Conservation (phyloP, 2,113 vertebrate species). For the Poicephalus meyeri region DNA sequence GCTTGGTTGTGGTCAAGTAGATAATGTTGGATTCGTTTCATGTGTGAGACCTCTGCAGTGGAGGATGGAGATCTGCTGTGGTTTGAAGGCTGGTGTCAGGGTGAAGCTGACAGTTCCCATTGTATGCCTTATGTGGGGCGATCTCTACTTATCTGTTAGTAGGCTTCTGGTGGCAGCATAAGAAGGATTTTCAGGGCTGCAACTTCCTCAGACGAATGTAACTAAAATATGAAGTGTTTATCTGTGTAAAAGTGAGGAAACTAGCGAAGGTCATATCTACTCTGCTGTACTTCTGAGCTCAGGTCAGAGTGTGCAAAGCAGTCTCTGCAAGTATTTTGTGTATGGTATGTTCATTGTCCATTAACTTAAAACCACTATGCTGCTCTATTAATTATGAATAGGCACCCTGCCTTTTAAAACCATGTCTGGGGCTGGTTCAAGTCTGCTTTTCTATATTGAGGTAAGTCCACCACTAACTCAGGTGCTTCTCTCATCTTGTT, state of each 20-base stretch:
- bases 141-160: rapidly evolving
- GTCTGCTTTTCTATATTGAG: not conserved
- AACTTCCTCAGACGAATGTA: not conserved
- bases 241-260: not conserved
- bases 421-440: not conserved
- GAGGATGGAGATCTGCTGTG: not conserved
- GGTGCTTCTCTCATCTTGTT: not conserved
- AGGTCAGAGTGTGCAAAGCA: not conserved
- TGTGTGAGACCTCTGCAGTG: not conserved
- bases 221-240: not conserved
- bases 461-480: not conserved
- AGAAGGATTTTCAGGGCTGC: not conserved
- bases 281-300: not conserved
- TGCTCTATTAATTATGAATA: not conserved
- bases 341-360: not conserved
- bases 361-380: not conserved
- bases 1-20: not conserved
- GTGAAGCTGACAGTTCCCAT: not conserved
- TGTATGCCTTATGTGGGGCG: not conserved
- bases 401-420: not conserved
- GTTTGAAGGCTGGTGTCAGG: not conserved
- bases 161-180: not conserved
- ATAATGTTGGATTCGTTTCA: not conserved
- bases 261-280: not conserved
- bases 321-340: not conserved